Percentiles rank a stretch among this genome's conserved stretches.
These are phyloP conservation scores for Lepilemur septentrionalis DNA, from an alignment of 2,797 vertebrate genomes.

Conservation along the genomic window DNA sequence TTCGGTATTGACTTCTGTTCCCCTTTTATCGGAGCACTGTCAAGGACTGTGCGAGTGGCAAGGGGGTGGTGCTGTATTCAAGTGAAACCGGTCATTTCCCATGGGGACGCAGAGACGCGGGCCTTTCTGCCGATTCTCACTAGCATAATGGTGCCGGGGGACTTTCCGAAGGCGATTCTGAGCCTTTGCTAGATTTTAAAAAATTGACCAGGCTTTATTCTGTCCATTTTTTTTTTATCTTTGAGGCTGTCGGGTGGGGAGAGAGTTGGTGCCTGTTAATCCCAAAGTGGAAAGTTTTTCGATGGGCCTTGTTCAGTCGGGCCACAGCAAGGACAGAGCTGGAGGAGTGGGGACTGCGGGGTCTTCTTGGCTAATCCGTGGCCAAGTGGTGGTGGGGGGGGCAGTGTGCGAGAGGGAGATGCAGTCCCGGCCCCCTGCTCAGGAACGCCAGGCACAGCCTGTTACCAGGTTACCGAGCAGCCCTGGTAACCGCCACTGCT, in stretches of 20 bases:
- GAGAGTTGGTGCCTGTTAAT: background rate
- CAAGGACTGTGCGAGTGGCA: background rate
- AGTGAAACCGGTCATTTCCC: background rate
- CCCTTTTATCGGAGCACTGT: background rate
- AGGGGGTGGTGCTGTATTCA: accelerated
- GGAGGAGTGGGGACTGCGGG: background rate
- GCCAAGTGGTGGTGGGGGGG: background rate
- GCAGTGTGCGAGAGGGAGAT: background rate
- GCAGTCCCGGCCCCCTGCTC: background rate
- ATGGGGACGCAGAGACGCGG: accelerated
- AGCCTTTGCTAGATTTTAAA: background rate
- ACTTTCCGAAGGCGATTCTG: background rate
- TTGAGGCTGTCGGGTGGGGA: background rate
- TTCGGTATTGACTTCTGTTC: accelerated
- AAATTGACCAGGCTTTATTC: background rate
- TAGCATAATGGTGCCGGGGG: accelerated
- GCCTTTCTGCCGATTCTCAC: background rate
- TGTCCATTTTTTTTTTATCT: background rate
- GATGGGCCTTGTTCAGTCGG: background rate
- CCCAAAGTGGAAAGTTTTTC: background rate
- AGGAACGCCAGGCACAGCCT: background rate
- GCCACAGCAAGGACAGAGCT: background rate
- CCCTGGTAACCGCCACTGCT: background rate
- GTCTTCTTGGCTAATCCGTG: background rate
- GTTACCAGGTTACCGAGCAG: conserved; percentile 52